Percentiles rank a stretch among this genome's conserved stretches.
Evolutionary conservation across 2,888 invertebrate genomes (phyloP).

Genomic region (Rhyacophila evoluta): DNA sequence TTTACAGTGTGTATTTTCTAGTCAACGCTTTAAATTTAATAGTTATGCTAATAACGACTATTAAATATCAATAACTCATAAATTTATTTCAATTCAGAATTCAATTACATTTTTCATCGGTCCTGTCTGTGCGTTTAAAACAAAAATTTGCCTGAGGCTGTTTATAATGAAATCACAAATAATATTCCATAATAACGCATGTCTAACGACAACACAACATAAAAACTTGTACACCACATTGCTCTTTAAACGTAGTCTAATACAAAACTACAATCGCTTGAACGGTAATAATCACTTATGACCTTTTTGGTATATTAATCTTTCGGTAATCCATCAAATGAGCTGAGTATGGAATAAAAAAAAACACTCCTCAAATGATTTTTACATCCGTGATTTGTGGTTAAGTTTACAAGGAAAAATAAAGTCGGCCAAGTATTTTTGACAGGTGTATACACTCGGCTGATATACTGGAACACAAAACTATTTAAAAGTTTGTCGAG

Average conservation of each 20-base stretch:
- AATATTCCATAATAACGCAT: slow-evolving; percentile 28
- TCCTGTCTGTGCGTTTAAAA: background rate
- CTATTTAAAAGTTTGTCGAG: no score
- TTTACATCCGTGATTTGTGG: slow-evolving; percentile 41
- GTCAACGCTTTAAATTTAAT: background rate
- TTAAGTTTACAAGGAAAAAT: background rate
- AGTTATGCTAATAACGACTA: background rate
- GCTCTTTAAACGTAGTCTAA: background rate
- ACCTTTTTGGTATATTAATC: background rate
- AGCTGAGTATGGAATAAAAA: slow-evolving; percentile 37
- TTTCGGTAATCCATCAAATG: slow-evolving; percentile 46
- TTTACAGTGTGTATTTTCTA: background rate
- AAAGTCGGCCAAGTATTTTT: background rate
- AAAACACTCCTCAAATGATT: slow-evolving; percentile 37
- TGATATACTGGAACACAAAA: background rate
- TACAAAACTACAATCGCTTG: background rate
- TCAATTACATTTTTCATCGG: slow-evolving; percentile 17
- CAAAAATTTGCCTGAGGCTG: slow-evolving; percentile 34
- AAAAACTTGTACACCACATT: background rate
- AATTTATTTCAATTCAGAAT: slow-evolving; percentile 13
- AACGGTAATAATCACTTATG: background rate
- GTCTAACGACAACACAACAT: background rate
- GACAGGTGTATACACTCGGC: background rate
- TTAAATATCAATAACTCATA: slow-evolving; percentile 18
- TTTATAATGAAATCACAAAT: slow-evolving; percentile 47